Evolutionary conservation across 2,888 invertebrate genomes (phyloP).

Genomic region (Myopa tessellatipennis): DNA sequence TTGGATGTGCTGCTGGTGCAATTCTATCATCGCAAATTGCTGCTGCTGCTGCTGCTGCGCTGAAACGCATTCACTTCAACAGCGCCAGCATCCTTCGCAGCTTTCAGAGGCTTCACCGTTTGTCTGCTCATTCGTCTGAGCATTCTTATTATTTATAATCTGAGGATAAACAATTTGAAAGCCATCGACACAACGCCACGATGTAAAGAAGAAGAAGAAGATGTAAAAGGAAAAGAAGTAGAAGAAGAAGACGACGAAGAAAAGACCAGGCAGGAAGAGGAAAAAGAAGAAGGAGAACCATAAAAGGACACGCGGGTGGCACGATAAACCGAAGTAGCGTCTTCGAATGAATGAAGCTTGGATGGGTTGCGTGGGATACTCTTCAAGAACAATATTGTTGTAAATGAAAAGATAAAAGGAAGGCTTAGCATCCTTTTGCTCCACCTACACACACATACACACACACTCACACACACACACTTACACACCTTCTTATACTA

Average conservation of each 20-base stretch:
- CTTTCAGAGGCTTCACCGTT: not conserved
- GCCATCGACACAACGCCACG: constrained; percentile 49
- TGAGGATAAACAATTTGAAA: constrained; percentile 57
- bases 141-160: constrained; percentile 58
- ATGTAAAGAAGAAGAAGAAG: not conserved
- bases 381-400: constrained; percentile 14
- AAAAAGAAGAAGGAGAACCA: not conserved
- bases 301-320: not conserved
- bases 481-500: not conserved
- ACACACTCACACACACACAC: not conserved
- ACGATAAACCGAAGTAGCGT: not conserved
- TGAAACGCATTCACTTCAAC: not conserved
- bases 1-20: constrained; percentile 54
- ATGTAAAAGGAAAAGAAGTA: not conserved
- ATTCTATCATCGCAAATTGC: constrained; percentile 1
- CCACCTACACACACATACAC: not conserved
- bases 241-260: not conserved
- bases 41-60: not conserved
- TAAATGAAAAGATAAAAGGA: constrained; percentile 26
- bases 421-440: not conserved
- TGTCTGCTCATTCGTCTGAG: constrained; percentile 37
- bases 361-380: constrained; percentile 1
- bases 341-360: not conserved
- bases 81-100: not conserved
- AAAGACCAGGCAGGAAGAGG: not conserved